Evolutionary conservation across 2,797 vertebrate species (phyloP), one percentile per base, ranked within the genome.

Genomic region (Semaprochilodus insignis): DNA sequence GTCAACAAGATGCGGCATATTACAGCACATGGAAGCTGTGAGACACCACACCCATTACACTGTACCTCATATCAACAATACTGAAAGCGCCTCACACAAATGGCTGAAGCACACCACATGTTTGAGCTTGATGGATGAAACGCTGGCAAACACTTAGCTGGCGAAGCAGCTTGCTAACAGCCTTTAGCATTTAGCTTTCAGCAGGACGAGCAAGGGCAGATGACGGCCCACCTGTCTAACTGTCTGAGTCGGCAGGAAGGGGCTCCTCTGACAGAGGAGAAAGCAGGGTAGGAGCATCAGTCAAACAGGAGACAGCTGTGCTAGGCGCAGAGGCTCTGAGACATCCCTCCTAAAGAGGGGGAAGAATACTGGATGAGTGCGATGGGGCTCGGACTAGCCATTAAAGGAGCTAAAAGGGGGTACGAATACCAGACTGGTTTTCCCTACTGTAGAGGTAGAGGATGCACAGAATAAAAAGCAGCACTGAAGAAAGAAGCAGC

Each of bases 141-240:
- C 5, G 73, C 21, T 15, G 34, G 55, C 55, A 60, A 59, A 40
- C 73, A 59, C 55, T 75, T 60, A 36, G 69, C 25, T 51, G 74
- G 69, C 21, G 48, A 63, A 34, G 17, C n/a, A 63, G 86, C 67
- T 86, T 86, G 87, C 87, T 87, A 85, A 88, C 85, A 87, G 87
- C 80, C 86, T 90, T 90, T 88, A 89, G 92, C 91, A 92, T 92
- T 90, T 84, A 89, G 77, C 81, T 88, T 92, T 91, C 48, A 90
- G 89, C 87, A 90, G 85, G 86, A 85, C 89, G 73, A 84, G 78
- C 84, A 77, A 84, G 89, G 89, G 91, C 88, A 86, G 82, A 88
- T 92, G 92, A 94, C 91, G 89, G 88, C 83, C 85, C 93, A 94
- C 92, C 92, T 94, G 94, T 94, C 87, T 8, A 44, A 25, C 74